A percentile compares a stretch with the other conserved stretches of the same genome.
These are phyloP conservation scores for Cariama cristata DNA, from an alignment of 2,113 vertebrate genomes.

Conservation along the genomic window DNA sequence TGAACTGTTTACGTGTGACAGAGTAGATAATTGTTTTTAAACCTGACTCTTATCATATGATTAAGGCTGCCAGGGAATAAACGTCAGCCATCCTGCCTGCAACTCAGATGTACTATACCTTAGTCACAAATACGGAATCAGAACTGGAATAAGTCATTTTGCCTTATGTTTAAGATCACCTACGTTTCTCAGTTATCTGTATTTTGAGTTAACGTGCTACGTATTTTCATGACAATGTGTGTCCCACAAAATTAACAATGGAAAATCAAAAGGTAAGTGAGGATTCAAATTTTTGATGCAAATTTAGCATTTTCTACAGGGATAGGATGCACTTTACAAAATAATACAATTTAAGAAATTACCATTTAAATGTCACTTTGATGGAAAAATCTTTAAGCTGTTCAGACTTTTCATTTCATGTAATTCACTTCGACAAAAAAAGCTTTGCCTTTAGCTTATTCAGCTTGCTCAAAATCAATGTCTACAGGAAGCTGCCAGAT, in stretches of 20 bases:
- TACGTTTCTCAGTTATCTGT: neutral
- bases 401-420: neutral
- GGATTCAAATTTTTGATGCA: neutral
- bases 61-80: neutral
- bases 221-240: neutral
- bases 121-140: neutral
- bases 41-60: neutral
- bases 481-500: neutral
- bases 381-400: neutral
- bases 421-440: neutral
- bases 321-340: neutral
- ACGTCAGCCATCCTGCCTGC: neutral
- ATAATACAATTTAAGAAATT: neutral
- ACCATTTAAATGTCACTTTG: neutral
- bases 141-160: neutral
- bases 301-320: neutral
- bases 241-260: neutral
- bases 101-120: neutral
- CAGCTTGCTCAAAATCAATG: neutral
- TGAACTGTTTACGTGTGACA: neutral
- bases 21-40: neutral
- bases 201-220: neutral
- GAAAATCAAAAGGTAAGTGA: neutral
- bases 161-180: neutral
- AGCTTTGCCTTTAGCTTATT: neutral